Conservation (phyloP, 2,797 vertebrate genomes). For the Lacerta viridis region DNA sequence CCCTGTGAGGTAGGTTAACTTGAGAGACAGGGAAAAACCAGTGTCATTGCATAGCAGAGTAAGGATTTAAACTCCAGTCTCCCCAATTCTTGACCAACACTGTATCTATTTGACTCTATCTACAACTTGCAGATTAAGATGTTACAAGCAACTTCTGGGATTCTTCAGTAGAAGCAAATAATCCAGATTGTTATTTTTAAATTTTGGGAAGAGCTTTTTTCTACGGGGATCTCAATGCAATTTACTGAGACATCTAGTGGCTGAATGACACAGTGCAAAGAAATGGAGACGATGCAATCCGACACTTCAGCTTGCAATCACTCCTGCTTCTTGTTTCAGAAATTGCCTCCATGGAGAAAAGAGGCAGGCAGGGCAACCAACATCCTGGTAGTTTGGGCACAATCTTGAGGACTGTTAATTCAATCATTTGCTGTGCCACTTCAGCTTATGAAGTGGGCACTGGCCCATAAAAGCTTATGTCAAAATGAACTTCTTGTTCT, state of each 20-base stretch:
- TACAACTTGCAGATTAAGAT: neutral
- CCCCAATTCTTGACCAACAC: too few relatives aligned
- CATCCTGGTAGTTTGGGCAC: neutral
- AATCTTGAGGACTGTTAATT: neutral
- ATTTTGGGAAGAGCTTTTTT: neutral
- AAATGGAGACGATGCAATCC: neutral
- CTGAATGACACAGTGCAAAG: neutral
- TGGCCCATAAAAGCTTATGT: neutral
- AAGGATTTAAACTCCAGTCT: too few relatives aligned
- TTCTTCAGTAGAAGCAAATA: neutral
- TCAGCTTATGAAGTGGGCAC: neutral
- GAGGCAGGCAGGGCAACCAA: neutral
- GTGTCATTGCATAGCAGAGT: too few relatives aligned
- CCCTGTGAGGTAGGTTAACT: too few relatives aligned
- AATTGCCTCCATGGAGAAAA: neutral
- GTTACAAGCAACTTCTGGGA: neutral
- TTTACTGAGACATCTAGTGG: conserved; percentile 8
- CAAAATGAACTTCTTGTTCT: neutral
- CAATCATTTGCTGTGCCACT: neutral
- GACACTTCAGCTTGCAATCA: neutral
- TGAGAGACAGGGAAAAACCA: too few relatives aligned
- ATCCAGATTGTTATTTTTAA: neutral
- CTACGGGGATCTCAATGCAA: too few relatives aligned
- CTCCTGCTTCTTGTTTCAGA: conserved; percentile 11
- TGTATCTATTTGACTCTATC: too few relatives aligned